These are phyloP conservation scores for Argyrosomus japonicus DNA, from an alignment of 2,113 vertebrate genomes.

Conservation along the genomic window DNA sequence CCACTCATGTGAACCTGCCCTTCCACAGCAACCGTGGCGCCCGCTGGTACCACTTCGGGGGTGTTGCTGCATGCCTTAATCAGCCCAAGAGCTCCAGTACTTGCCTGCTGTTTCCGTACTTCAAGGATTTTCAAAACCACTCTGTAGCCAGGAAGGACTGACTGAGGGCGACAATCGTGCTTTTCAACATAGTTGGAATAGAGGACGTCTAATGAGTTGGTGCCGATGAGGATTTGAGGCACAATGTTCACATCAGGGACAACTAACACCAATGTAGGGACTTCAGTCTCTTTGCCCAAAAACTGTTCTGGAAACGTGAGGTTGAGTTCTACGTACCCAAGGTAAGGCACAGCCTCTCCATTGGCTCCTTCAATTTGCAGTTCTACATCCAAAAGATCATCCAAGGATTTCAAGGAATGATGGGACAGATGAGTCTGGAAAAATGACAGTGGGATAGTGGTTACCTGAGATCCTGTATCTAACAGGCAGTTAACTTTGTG, in stretches of 20 bases:
- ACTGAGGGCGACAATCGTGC: background rate
- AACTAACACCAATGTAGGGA: background rate
- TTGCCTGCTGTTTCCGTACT: background rate
- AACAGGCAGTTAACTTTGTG: background rate
- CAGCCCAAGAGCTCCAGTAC: background rate
- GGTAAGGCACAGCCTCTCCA: background rate
- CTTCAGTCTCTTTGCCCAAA: background rate
- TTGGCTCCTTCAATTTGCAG: background rate
- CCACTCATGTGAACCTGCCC: background rate
- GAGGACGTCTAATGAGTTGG: background rate
- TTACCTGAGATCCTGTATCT: background rate
- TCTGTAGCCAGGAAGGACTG: background rate
- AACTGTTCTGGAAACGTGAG: background rate
- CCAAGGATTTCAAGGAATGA: background rate
- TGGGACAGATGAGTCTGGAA: background rate
- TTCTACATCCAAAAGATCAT: slow-evolving; percentile 2
- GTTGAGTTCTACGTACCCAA: background rate
- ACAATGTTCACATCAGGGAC: background rate
- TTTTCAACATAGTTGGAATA: background rate
- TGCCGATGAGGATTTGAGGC: background rate
- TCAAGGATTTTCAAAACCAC: background rate
- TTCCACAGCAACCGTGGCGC: background rate
- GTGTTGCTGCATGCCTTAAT: background rate
- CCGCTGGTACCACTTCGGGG: background rate
- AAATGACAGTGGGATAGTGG: background rate